Conservation (phyloP, 2,797 vertebrate genomes). For the Danio kyathit region DNA sequence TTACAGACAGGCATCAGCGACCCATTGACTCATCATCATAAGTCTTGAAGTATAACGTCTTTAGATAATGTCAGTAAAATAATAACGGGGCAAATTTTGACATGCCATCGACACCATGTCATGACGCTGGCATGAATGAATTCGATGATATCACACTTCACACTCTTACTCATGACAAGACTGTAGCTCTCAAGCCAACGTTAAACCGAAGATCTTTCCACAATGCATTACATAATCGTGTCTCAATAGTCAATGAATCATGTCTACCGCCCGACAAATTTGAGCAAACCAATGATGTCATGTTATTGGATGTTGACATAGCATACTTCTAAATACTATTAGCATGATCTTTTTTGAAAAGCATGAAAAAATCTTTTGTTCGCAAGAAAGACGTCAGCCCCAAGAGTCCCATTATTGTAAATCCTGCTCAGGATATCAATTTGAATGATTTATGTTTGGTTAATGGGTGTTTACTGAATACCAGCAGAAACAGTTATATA, state of each 20-base stretch:
- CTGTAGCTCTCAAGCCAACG: slow-evolving; percentile 8
- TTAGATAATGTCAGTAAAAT: not conserved
- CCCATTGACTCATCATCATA: not conserved
- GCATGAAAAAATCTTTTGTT: slow-evolving; percentile 3
- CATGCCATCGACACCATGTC: not conserved
- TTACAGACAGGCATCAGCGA: not conserved
- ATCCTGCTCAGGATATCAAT: slow-evolving; percentile 12
- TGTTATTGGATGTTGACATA: slow-evolving; percentile 39
- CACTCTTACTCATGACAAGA: slow-evolving; percentile 4
- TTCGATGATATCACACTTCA: slow-evolving; percentile 2
- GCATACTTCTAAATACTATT: slow-evolving; percentile 5
- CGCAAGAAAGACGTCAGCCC: not conserved
- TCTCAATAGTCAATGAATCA: slow-evolving; percentile 22
- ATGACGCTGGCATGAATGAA: slow-evolving; percentile 15
- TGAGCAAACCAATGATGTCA: slow-evolving; percentile 42
- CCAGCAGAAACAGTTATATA: slow-evolving; percentile 10
- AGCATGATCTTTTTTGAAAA: slow-evolving; percentile 26
- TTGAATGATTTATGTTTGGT: slow-evolving; percentile 41
- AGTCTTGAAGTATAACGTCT: not conserved
- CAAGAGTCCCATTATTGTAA: slow-evolving; percentile 1
- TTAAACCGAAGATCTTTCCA: slow-evolving; percentile 14
- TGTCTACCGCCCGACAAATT: slow-evolving; percentile 6
- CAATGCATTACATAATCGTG: slow-evolving; percentile 5
- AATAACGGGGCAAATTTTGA: slow-evolving; percentile 10
- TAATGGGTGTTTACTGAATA: slow-evolving; percentile 27